Evolutionary conservation across 2,113 vertebrate species (phyloP), one percentile per base, ranked within the genome.

Genomic region (Labeo rohita): DNA sequence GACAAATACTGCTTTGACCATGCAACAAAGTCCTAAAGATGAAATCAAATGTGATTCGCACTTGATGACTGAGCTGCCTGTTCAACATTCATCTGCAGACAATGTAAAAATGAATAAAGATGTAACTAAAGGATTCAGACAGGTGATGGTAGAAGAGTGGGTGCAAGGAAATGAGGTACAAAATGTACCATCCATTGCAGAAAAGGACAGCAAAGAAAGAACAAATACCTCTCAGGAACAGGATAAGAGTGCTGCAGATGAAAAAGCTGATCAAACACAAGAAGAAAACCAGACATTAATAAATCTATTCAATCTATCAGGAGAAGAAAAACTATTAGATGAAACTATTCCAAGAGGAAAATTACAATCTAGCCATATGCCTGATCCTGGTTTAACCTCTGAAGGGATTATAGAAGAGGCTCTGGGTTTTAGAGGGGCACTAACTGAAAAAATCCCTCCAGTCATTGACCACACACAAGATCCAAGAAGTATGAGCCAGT

Each of bases 401-500:
- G 74, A 63, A n/a, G 89, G 16, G 36, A 85, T 73, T 65, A 83
- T 43, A 16, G 84, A 91, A n/a, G 70, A 85, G 70, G 59, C 43
- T 10, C 59, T 76, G 82, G 86, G 52, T 56, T 15, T 8, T 50
- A 72, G 15, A 68, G 43, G 18, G 54, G 87, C 82, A 83, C 85
- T 85, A 78, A 76, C 50, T 36, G 68, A 70, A 88, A 88, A 87
- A 21, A 50, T 82, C 85, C 78, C 76, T 56, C 83, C 87, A 73
- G 87, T 84, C 84, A 82, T 74, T 49, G 86, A 85, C 79, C 23
- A 80, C 52, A 87, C 78, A 80, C 79, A 52, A 74, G 79, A 89
- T 87, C 74, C 59, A n/a, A 80, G 8, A 70, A 80, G 81, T 84
- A 79, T 72, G 52, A 85, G 86, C 88, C 91, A 92, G 84, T 91